phyloP scores from a whole-genome alignment of 1,140 invertebrate genomes.

The Samia ricini region DNA sequence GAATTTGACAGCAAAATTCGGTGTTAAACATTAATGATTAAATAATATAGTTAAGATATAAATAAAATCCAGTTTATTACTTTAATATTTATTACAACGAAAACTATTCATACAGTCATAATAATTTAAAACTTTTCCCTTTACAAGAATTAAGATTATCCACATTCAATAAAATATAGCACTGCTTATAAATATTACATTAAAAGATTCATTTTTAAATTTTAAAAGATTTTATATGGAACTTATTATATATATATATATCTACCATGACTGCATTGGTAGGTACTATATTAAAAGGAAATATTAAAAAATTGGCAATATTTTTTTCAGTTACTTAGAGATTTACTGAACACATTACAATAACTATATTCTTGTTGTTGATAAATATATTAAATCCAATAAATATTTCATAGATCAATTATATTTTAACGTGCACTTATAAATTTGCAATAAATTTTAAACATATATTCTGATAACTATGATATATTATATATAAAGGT shows the following conservation, averaged over 20 bases:
- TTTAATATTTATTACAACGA: conserved; percentile 67
- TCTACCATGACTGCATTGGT: not conserved
- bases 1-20: not conserved
- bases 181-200: not conserved
- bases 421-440: conserved; percentile 48
- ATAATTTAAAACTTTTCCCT: conserved; percentile 30
- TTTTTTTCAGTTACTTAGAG: conserved; percentile 7
- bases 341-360: conserved; percentile 42
- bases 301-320: conserved; percentile 3
- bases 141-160: not conserved
- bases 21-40: too few species aligned
- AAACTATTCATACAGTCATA: conserved; percentile 69
- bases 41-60: conserved; percentile 5
- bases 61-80: conserved; percentile 13
- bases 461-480: conserved; percentile 15
- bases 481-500: conserved; percentile 3
- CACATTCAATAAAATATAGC: not conserved
- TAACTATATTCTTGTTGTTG: conserved; percentile 32
- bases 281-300: not conserved
- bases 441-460: conserved; percentile 37
- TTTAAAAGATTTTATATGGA: not conserved
- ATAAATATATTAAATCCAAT: conserved; percentile 42
- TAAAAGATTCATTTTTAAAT: not conserved
- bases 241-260: not conserved
- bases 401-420: conserved; percentile 36